Evolutionary conservation across 2,888 invertebrate species (phyloP), one percentile per base, ranked within the genome.

Genomic region (Eristalis arbustorum): DNA sequence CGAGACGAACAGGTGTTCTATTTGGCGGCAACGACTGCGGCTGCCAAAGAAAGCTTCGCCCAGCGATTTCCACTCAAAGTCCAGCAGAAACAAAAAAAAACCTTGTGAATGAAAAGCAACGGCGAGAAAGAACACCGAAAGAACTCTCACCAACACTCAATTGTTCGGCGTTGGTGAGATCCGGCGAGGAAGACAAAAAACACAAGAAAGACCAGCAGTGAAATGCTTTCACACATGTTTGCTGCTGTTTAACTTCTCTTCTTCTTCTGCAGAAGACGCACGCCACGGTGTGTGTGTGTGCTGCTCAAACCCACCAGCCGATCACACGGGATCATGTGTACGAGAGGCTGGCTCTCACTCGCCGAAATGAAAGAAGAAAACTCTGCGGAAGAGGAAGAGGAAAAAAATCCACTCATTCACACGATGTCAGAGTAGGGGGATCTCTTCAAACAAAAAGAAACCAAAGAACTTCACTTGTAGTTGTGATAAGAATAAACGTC

Each of bases 141-240:
- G 18, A 69, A 49, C 18, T 42, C 37, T 87, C 85, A 87, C 82
- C 85, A 87, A 83, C 72, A 22, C 37, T 59, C 37, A 62, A 49
- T 71, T 31, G 31, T 31, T 31, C 31, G n/a, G 56, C 56, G 22
- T 84, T 84, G 84, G 84, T 84, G 82, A 85, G 34, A 66, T 18
- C n/a, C 18, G 1, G 18, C 4, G 56, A 61, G 72, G 67, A 67
- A 31, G 31, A 31, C 31, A 8, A 10, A 25, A 76, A 84, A 34
- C 77, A 77, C 22, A 28, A 56, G 23, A 13, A 49, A 37, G 31
- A 37, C 8, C 56, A 64, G 18, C 67, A 72, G 75, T 72, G 87
- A 87, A 87, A 87, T 87, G 87, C 87, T 87, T 87, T 87, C 87
- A 87, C 87, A 87, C 87, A 87, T 69, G 71, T 83, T 74, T 37